Percentiles rank a stretch among this genome's conserved stretches.
Evolutionary conservation across 2,888 invertebrate species (phyloP).

Genomic region (Nephrotoma guestfalica): DNA sequence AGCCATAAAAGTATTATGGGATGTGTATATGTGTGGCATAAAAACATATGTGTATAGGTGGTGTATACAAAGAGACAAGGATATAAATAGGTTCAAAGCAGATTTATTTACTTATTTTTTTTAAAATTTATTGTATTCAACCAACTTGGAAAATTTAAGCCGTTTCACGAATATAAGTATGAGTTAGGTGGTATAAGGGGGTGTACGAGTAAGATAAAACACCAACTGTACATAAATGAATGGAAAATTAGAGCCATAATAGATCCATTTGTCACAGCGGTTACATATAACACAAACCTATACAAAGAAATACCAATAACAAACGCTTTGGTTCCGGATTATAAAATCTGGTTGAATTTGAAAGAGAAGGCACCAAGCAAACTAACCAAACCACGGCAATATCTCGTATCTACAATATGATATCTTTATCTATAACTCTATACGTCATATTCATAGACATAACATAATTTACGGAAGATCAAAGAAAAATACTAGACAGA

Average conservation of each 20-base stretch:
- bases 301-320: background rate
- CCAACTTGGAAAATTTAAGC: background rate
- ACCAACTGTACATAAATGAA: background rate
- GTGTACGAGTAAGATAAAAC: background rate
- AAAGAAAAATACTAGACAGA: background rate
- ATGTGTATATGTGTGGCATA: background rate
- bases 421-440: background rate
- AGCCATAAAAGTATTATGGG: background rate
- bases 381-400: background rate
- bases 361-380: background rate
- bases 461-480: background rate
- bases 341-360: background rate
- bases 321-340: background rate
- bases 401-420: no score
- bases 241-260: background rate
- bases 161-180: background rate
- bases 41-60: background rate
- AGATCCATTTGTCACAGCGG: background rate
- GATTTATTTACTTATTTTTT: background rate
- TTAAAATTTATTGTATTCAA: background rate
- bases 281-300: background rate
- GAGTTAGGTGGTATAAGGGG: background rate
- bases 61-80: background rate
- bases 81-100: background rate
- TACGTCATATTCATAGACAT: background rate